These are phyloP conservation scores for Dorcus hopei DNA, from an alignment of 2,888 invertebrate species.

Conservation along the genomic window DNA sequence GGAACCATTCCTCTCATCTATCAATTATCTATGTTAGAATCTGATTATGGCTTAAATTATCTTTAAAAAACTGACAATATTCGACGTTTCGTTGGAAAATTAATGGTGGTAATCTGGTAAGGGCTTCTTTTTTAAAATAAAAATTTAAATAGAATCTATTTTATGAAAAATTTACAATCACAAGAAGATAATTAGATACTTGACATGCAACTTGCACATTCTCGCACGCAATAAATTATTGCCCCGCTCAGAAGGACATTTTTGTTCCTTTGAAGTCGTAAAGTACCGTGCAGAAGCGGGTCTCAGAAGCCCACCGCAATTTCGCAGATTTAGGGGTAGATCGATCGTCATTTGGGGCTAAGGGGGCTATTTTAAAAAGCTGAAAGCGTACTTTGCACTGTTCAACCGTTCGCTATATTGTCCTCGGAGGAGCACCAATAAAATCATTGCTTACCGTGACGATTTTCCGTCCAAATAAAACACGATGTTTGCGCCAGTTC, in stretches of 20 bases:
- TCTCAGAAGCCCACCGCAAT: constrained; percentile 44
- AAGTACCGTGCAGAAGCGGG: constrained; percentile 18
- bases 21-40: too few species aligned
- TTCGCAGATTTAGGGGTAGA: constrained; percentile 47
- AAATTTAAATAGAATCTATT: not conserved
- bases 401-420: constrained; percentile 41
- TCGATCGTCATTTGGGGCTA: constrained; percentile 50
- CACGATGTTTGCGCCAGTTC: constrained; percentile 8
- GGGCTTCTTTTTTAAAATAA: too few species aligned
- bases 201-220: not conserved
- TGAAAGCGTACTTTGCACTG: constrained; percentile 50
- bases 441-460: constrained; percentile 44
- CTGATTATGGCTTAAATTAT: too few species aligned
- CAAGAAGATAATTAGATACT: not conserved
- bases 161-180: not conserved
- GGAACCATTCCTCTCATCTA: too few species aligned
- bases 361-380: constrained; percentile 51
- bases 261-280: constrained; percentile 13
- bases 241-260: constrained; percentile 6
- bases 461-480: constrained; percentile 11
- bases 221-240: not conserved
- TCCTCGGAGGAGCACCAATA: constrained; percentile 43
- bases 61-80: too few species aligned
- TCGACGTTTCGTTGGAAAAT: too few species aligned
- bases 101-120: too few species aligned